Conservation (phyloP, 2,888 invertebrate species). For the Drosophila rellima region DNA sequence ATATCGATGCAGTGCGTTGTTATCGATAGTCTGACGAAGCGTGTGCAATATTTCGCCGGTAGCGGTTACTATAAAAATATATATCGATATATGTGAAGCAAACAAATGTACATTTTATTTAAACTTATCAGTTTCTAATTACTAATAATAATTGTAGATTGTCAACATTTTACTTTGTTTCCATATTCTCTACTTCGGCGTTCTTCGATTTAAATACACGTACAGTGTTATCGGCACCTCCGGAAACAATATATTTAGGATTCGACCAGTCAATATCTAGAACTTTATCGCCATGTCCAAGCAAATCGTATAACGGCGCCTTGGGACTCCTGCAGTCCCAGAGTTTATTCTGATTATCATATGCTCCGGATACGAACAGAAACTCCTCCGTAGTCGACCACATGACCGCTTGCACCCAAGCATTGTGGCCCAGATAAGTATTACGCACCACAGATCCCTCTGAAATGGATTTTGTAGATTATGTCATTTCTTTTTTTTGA, state of each 20-base stretch:
- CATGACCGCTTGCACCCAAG: constrained; percentile 96
- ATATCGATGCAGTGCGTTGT: constrained; percentile 54
- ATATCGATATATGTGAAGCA: constrained; percentile 29
- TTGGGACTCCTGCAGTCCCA: constrained; percentile 98
- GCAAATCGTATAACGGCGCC: constrained; percentile 95
- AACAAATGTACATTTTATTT: constrained; percentile 53
- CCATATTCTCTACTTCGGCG: constrained; percentile 62
- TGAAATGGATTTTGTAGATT: constrained; percentile 85
- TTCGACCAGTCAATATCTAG: constrained; percentile 98
- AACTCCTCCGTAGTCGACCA: constrained; percentile 95
- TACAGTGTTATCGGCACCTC: constrained; percentile 96
- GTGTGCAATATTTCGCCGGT: constrained; percentile 52
- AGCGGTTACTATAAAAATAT: constrained; percentile 3
- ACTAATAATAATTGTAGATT: constrained; percentile 33
- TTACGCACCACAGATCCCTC: constrained; percentile 95
- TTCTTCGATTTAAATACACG: constrained; percentile 91
- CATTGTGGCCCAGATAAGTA: constrained; percentile 93
- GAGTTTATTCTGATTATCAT: constrained; percentile 95
- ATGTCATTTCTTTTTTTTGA: neutral
- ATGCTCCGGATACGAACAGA: constrained; percentile 96
- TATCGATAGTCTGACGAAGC: constrained; percentile 47
- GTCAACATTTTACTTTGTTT: constrained; percentile 48
- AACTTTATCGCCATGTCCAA: constrained; percentile 97
- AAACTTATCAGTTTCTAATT: constrained; percentile 47
- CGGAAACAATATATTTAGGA: constrained; percentile 94